A percentile compares a stretch with the other conserved stretches of the same genome.
Evolutionary conservation across 2,888 invertebrate species (phyloP).

Genomic region (Panorpa germanica): DNA sequence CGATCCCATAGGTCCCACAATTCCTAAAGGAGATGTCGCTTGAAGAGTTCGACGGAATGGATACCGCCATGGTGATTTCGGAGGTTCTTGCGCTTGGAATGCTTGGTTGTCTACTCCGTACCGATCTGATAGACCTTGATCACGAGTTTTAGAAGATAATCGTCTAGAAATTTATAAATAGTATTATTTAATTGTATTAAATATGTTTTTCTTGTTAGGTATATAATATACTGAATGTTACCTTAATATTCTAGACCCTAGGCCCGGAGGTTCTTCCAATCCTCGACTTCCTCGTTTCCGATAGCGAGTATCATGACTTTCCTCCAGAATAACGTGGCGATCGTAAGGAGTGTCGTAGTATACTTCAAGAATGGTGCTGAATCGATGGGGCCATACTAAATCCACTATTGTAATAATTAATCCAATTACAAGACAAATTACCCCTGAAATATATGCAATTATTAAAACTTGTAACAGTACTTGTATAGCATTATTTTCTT

Average conservation of each 20-base stretch:
- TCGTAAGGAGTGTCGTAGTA: constrained; percentile 92
- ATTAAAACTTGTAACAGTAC: background rate
- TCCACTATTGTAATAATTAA: constrained; percentile 65
- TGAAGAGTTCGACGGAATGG: constrained; percentile 30
- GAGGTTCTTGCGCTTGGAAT: constrained; percentile 40
- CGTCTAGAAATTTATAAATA: constrained; percentile 25
- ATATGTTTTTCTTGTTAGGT: background rate
- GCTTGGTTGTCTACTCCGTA: constrained; percentile 47
- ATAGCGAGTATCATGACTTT: constrained; percentile 52
- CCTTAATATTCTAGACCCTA: constrained; percentile 53
- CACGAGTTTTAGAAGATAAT: constrained; percentile 49
- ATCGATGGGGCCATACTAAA: constrained; percentile 74
- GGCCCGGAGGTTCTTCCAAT: constrained; percentile 36
- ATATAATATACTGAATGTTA: constrained; percentile 15
- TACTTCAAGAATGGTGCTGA: constrained; percentile 76
- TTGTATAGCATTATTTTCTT: background rate
- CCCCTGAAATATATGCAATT: constrained; percentile 31
- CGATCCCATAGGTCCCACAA: constrained; percentile 22
- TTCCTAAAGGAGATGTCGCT: constrained; percentile 16
- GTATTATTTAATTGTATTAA: background rate
- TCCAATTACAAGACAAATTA: constrained; percentile 60
- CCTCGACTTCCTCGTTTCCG: constrained; percentile 37
- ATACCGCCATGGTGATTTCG: constrained; percentile 61
- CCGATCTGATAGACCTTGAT: constrained; percentile 19
- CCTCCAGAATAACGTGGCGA: constrained; percentile 77